Percentiles rank a stretch among this genome's conserved stretches.
phyloP scores from a whole-genome alignment of 2,888 invertebrate genomes.

The Galerucella calmariensis region DNA sequence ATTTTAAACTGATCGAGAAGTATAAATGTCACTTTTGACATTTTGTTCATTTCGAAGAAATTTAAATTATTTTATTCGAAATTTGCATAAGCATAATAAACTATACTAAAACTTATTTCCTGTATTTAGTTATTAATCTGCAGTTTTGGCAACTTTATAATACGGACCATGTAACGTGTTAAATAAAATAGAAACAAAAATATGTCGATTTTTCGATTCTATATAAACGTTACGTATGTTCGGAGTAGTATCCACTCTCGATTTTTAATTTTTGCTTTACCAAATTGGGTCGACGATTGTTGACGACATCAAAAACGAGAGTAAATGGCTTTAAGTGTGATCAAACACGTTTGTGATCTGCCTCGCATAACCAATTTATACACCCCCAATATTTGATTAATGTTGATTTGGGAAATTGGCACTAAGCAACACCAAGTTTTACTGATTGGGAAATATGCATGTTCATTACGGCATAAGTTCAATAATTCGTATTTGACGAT shows the following conservation, averaged over 20 bases:
- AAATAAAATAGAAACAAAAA: too few relatives aligned
- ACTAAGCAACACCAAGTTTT: conserved; percentile 6
- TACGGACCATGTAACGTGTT: too few relatives aligned
- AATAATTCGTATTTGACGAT: neutral
- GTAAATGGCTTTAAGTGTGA: conserved; percentile 10
- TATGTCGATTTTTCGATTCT: too few relatives aligned
- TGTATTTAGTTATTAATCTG: too few relatives aligned
- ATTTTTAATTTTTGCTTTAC: conserved; percentile 2
- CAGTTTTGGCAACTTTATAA: too few relatives aligned
- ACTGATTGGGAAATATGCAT: conserved; percentile 9
- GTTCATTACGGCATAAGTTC: conserved; percentile 2
- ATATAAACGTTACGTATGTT: too few relatives aligned
- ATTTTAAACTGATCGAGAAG: too few relatives aligned
- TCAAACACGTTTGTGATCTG: conserved; percentile 20
- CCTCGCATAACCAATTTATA: conserved; percentile 16
- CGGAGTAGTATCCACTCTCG: conserved; percentile 4
- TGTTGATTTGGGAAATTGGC: conserved; percentile 21
- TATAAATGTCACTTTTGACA: too few relatives aligned
- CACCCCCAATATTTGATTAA: conserved; percentile 23
- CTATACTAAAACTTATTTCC: too few relatives aligned
- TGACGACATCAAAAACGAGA: conserved; percentile 14
- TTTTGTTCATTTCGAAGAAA: too few relatives aligned
- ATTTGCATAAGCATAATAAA: too few relatives aligned
- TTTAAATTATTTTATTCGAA: too few relatives aligned
- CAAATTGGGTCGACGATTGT: conserved; percentile 11